These are phyloP conservation scores for Tuta absoluta DNA, from an alignment of 2,888 invertebrate genomes.

Conservation along the genomic window DNA sequence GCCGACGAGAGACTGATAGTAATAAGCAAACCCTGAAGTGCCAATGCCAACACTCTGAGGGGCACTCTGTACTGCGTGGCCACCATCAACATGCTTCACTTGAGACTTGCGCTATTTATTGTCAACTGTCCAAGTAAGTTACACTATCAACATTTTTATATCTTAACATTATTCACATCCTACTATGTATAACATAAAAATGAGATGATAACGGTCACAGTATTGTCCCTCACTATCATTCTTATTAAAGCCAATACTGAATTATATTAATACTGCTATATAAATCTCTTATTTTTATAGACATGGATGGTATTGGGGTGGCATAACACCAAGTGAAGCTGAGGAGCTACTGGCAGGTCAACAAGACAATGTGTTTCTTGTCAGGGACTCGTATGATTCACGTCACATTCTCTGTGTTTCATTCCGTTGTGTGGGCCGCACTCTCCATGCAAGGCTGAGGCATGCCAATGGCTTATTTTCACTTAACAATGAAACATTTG, in stretches of 20 bases:
- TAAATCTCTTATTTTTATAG: constrained; percentile 50
- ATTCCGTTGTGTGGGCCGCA: constrained; percentile 85
- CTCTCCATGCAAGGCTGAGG: constrained; percentile 86
- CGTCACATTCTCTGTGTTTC: constrained; percentile 86
- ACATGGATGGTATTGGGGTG: constrained; percentile 89
- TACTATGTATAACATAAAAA: no score
- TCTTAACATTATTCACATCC: no score
- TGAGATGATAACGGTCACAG: no score
- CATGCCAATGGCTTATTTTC: constrained; percentile 86
- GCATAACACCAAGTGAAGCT: constrained; percentile 86
- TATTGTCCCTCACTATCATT: no score
- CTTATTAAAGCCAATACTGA: background rate
- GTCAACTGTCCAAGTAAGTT: constrained; percentile 73
- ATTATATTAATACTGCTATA: background rate
- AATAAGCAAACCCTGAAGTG: constrained; percentile 63
- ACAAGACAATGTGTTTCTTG: constrained; percentile 87
- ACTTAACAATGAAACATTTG: constrained; percentile 81
- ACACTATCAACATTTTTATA: background rate
- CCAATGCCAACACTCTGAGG: constrained; percentile 64
- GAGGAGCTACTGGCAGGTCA: constrained; percentile 85
- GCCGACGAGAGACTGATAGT: constrained; percentile 55
- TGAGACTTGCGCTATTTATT: constrained; percentile 75
- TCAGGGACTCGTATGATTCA: constrained; percentile 87
- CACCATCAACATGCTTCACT: constrained; percentile 71
- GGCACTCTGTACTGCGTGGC: constrained; percentile 70